Conservation (phyloP, 2,113 vertebrate species). For the Prochilodus magdalenae region DNA sequence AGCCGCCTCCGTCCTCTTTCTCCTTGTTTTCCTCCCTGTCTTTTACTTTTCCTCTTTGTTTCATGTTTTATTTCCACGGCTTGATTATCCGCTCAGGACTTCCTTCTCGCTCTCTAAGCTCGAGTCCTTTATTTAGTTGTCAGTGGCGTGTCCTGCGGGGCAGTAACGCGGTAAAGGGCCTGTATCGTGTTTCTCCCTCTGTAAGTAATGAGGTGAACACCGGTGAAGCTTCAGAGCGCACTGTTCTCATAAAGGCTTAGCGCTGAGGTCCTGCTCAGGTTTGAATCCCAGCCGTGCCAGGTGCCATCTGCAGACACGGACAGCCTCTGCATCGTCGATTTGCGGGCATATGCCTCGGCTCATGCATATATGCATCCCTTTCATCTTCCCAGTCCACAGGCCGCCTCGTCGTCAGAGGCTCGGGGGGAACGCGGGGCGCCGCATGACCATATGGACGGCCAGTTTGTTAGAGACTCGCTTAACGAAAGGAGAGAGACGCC, state of each 20-base stretch:
- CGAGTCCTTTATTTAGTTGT: too few relatives aligned
- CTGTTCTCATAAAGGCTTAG: background rate
- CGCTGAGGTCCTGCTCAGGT: background rate
- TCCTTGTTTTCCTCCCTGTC: background rate
- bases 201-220: too few relatives aligned
- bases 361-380: background rate
- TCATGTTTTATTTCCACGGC: background rate
- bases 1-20: slow-evolving; percentile 54
- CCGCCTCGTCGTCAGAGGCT: background rate
- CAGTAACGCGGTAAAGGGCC: too few relatives aligned
- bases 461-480: background rate
- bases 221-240: too few relatives aligned
- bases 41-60: background rate
- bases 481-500: background rate
- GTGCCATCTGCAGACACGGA: background rate
- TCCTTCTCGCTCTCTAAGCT: background rate
- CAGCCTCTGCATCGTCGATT: background rate
- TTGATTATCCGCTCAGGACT: too few relatives aligned
- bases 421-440: background rate
- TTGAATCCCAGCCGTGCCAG: background rate
- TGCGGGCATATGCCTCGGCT: background rate
- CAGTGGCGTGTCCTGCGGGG: too few relatives aligned
- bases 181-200: too few relatives aligned
- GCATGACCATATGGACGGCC: background rate
- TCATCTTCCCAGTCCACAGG: background rate